phyloP scores from a whole-genome alignment of 2,888 invertebrate species.

The Drosophila kanekoi region DNA sequence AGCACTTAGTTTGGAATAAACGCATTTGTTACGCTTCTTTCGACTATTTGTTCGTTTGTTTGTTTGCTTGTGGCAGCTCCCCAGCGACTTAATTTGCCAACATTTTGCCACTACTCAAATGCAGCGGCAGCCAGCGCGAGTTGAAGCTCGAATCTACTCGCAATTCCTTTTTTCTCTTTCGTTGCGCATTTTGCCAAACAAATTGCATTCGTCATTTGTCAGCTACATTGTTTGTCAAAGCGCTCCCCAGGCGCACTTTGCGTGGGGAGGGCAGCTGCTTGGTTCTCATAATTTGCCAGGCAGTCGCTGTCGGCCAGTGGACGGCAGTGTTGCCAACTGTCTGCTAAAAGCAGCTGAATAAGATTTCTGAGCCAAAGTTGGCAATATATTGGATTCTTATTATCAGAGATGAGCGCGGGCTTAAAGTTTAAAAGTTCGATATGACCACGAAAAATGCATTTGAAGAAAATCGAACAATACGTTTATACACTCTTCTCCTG shows the following conservation, averaged over 20 bases:
- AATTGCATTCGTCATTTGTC: slow-evolving; percentile 66
- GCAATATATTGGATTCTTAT: too few species aligned
- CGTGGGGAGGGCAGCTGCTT: slow-evolving; percentile 14
- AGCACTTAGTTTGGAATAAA: slow-evolving; percentile 8
- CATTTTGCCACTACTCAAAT: slow-evolving; percentile 60
- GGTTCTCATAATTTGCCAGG: slow-evolving; percentile 54
- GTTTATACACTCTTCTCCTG: too few species aligned
- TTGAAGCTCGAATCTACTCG: slow-evolving; percentile 25
- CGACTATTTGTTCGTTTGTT: background rate
- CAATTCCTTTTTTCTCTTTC: slow-evolving; percentile 5
- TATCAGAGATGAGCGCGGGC: too few species aligned
- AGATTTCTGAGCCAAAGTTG: too few species aligned
- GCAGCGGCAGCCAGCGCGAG: slow-evolving; percentile 7
- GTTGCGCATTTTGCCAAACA: slow-evolving; percentile 33
- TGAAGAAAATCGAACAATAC: too few species aligned
- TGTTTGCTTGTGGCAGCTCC: slow-evolving; percentile 37
- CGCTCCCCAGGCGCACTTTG: slow-evolving; percentile 21
- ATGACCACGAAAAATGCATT: too few species aligned
- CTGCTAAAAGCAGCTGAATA: too few species aligned
- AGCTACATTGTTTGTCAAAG: slow-evolving; percentile 60
- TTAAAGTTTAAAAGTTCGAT: too few species aligned
- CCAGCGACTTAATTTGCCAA: slow-evolving; percentile 75
- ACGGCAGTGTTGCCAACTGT: background rate
- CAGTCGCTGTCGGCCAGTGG: slow-evolving; percentile 3
- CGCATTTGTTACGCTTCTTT: background rate